phyloP scores from a whole-genome alignment of 2,113 vertebrate species.

The Xiphophorus couchianus region DNA sequence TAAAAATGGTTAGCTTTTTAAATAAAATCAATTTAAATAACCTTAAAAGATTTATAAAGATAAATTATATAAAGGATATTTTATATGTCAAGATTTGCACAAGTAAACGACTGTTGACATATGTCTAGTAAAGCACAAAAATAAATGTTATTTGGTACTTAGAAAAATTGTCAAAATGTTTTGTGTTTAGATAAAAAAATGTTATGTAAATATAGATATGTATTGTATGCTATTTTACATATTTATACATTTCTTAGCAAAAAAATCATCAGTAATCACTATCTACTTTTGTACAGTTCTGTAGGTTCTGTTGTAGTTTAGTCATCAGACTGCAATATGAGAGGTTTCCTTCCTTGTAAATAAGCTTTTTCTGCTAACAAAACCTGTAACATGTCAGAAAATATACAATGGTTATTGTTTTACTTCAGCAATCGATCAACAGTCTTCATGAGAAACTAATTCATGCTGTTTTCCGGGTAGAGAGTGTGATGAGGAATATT shows the following conservation, averaged over 20 bases:
- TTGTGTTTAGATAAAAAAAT: neutral
- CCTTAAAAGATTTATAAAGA: constrained; percentile 14
- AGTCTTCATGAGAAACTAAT: constrained; percentile 52
- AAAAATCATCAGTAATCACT: neutral
- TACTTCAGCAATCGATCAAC: constrained; percentile 51
- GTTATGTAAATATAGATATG: constrained; percentile 56
- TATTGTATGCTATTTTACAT: constrained; percentile 40
- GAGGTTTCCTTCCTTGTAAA: constrained; percentile 42
- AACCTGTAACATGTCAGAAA: constrained; percentile 64
- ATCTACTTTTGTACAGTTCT: constrained; percentile 45
- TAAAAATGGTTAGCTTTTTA: constrained; percentile 10
- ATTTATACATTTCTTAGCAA: constrained; percentile 56
- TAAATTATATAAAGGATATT: constrained; percentile 21
- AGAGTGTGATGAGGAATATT: constrained; percentile 54
- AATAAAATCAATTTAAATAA: neutral
- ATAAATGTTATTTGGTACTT: too few relatives aligned
- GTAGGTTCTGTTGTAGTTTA: constrained; percentile 1
- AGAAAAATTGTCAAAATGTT: neutral
- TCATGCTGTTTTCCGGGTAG: constrained; percentile 53
- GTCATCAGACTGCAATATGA: constrained; percentile 44
- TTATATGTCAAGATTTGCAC: constrained; percentile 25
- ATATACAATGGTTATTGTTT: constrained; percentile 55
- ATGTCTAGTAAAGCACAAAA: constrained; percentile 24
- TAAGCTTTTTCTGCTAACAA: constrained; percentile 46
- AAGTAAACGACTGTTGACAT: too few relatives aligned